Evolutionary conservation across 2,888 invertebrate species (phyloP).

Genomic region (Tachystola acroxantha): DNA sequence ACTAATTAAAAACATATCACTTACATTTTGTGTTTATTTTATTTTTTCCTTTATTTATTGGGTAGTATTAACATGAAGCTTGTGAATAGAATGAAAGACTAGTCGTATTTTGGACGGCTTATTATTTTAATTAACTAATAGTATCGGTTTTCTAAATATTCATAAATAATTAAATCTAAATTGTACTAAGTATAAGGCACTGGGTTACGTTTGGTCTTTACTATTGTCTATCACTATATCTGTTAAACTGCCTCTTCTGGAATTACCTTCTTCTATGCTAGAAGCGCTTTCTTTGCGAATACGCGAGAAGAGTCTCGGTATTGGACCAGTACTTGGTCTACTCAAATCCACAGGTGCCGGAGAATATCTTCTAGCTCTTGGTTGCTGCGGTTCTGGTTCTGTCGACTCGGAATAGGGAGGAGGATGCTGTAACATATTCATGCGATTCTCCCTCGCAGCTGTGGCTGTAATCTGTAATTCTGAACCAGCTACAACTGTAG

Average conservation of each 20-base stretch:
- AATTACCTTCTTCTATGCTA: slow-evolving; percentile 43
- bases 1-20: slow-evolving; percentile 51
- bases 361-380: slow-evolving; percentile 58
- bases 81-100: slow-evolving; percentile 22
- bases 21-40: slow-evolving; percentile 19
- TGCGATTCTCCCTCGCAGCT: slow-evolving; percentile 62
- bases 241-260: slow-evolving; percentile 65
- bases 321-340: slow-evolving; percentile 52
- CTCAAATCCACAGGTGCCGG: slow-evolving; percentile 57
- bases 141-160: slow-evolving; percentile 18
- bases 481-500: slow-evolving; percentile 67
- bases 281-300: slow-evolving; percentile 56
- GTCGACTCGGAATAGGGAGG: slow-evolving; percentile 60
- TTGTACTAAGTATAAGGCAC: slow-evolving; percentile 49
- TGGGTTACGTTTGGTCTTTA: slow-evolving; percentile 64
- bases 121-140: slow-evolving; percentile 25
- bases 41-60: not conserved
- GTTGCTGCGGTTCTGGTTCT: slow-evolving; percentile 35
- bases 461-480: slow-evolving; percentile 63
- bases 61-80: not conserved
- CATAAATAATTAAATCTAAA: slow-evolving; percentile 30
- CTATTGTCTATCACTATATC: slow-evolving; percentile 71
- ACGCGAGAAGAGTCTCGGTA: slow-evolving; percentile 63
- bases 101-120: slow-evolving; percentile 40
- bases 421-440: slow-evolving; percentile 64